Percentiles rank a stretch among this genome's conserved stretches.
phyloP scores from a whole-genome alignment of 2,797 vertebrate genomes.

The Sebastes hubbsi region DNA sequence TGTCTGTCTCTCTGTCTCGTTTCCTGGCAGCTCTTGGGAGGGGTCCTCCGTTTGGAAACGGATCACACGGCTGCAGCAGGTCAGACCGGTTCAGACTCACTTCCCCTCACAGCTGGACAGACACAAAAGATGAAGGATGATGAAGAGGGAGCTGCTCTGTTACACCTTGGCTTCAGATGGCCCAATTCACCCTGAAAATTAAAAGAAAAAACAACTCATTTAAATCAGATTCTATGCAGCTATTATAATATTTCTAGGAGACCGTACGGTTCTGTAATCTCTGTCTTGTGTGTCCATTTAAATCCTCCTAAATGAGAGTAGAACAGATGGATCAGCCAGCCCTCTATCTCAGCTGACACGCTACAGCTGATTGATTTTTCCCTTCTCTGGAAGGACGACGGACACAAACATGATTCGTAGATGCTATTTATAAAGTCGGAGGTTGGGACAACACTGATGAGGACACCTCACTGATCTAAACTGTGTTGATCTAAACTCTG shows the following conservation, averaged over 20 bases:
- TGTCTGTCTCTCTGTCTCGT: not conserved
- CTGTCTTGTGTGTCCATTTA: slow-evolving; percentile 45
- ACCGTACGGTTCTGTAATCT: slow-evolving; percentile 50
- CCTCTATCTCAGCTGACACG: not conserved
- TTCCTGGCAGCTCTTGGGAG: slow-evolving; percentile 43
- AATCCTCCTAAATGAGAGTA: slow-evolving; percentile 65
- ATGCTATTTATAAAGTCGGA: not conserved
- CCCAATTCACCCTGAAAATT: not conserved
- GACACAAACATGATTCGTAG: slow-evolving; percentile 11
- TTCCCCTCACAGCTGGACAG: slow-evolving; percentile 49
- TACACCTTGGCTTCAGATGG: not conserved
- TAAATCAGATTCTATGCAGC: not conserved
- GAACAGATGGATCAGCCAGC: slow-evolving; percentile 58
- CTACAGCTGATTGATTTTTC: slow-evolving; percentile 17
- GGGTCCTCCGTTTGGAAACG: slow-evolving; percentile 20
- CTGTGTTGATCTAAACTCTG: not conserved
- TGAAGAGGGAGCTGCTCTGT: not conserved
- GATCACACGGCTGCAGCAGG: slow-evolving; percentile 42
- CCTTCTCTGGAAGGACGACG: not conserved
- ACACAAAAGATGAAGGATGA: slow-evolving; percentile 15
- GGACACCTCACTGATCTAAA: not conserved
- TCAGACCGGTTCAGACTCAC: slow-evolving; percentile 35
- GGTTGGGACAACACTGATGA: not conserved
- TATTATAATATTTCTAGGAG: not conserved
- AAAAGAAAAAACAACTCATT: not conserved